A percentile compares a stretch with the other conserved stretches of the same genome.
Conservation (phyloP, 2,113 vertebrate species). For the Trogon surrucura region DNA sequence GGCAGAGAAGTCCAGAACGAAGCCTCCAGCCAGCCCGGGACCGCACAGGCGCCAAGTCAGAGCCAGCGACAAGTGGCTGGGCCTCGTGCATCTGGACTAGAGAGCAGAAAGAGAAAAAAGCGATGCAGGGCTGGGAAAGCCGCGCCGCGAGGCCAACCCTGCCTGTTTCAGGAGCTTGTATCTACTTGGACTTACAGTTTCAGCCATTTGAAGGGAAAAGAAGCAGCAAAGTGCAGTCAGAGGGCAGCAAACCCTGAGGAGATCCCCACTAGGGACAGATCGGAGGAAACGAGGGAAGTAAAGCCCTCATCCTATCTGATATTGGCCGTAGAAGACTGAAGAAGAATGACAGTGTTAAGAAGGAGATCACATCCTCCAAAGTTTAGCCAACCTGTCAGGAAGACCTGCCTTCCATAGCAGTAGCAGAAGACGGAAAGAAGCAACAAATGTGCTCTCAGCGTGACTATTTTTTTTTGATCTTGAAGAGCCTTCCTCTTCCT, state of each 20-base stretch:
- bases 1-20: background rate
- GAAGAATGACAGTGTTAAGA: background rate
- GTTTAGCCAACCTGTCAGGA: background rate
- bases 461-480: background rate
- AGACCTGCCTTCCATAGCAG: background rate
- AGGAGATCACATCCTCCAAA: background rate
- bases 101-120: background rate
- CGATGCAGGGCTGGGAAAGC: background rate
- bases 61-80: background rate
- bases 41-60: background rate
- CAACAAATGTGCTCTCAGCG: background rate
- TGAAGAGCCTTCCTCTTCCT: background rate
- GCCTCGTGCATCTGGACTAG: accelerated
- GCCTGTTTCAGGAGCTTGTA: background rate
- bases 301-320: background rate
- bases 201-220: background rate
- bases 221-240: background rate
- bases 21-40: background rate
- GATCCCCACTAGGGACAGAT: background rate
- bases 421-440: background rate
- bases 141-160: background rate
- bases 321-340: background rate
- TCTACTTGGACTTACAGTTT: background rate
- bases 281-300: background rate
- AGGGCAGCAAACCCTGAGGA: background rate